A percentile compares a stretch with the other conserved stretches of the same genome.
These are phyloP conservation scores for Pelecanus crispus DNA, from an alignment of 2,113 vertebrate genomes.

Conservation along the genomic window DNA sequence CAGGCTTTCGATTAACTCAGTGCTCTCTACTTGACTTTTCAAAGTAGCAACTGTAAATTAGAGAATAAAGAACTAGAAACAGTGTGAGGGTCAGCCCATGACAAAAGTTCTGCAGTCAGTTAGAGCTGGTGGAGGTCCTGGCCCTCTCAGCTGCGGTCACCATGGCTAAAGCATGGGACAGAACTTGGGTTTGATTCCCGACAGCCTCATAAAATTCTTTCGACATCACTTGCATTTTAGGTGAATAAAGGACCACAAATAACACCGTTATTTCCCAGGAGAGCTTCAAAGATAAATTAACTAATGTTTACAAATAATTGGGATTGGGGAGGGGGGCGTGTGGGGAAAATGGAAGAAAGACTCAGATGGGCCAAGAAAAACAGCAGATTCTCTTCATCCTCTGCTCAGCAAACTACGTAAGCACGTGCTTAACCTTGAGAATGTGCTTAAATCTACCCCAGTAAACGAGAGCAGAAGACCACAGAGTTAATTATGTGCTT, in stretches of 20 bases:
- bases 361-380: neutral
- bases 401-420: accelerated
- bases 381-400: neutral
- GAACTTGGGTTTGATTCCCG: neutral
- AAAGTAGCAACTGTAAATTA: neutral
- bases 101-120: neutral
- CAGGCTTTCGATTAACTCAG: neutral
- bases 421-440: neutral
- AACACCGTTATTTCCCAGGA: neutral
- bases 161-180: neutral
- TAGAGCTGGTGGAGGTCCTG: neutral
- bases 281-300: neutral
- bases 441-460: neutral
- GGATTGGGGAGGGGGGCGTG: neutral
- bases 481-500: neutral
- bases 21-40: neutral
- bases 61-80: neutral
- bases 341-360: neutral
- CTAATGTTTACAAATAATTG: neutral
- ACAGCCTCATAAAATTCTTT: neutral
- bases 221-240: neutral
- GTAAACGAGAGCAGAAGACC: neutral
- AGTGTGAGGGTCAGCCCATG: neutral
- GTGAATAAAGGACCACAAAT: neutral
- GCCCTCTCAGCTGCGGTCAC: neutral